Base-by-base conservation (phyloP, 2,113 vertebrate species). In the Sclerurus mexicanus region DNA sequence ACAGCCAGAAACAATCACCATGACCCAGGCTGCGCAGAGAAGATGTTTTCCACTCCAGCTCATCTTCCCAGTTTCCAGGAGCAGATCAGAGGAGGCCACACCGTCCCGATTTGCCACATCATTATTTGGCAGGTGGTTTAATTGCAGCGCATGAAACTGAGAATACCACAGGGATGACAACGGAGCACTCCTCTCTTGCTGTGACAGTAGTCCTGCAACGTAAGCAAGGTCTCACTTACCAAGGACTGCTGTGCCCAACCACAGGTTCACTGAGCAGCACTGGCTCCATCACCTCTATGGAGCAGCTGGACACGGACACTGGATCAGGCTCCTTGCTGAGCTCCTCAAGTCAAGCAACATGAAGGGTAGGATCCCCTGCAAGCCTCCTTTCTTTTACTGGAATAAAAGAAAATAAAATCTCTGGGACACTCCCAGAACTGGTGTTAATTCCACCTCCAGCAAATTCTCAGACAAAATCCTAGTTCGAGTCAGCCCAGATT, bases 111-210 rank as follows among this genome's bases (percentile, higher is more conserved):
- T 91, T 95, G 93, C 91, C 95, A 96, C 94, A 91, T 95, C 94
- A 94, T 89, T 90, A 82, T 75, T 92, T 96, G 84, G 94, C 91
- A 97, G 81, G 73, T 85, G 40, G 47, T 60, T 87, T 96, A 97
- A 97, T 96, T 96, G 93, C 84, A 60, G 93, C 1, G 1, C 95
- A 85, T 40, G 91, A 95, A 96, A 94, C 91, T 88, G 90, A 64
- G 94, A 92, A 97, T 96, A 31, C 96, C 93, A 94, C 93, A 92
- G 6, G 4, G 81, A 91, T 97, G 96, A 97, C 91, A 97, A 87
- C 0, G 53, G 93, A 89, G 77, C 80, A 39, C 81, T 94, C 80
- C 80, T 72, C 88, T 96, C 87, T 59, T n/a, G 74, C 81, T 56
- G 31, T 69, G 52, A 76, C 91, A 90, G 73, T 4, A 94, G n/a